Evolutionary conservation across 92 coral and sea anemone species (phyloP), one percentile per base, ranked within the genome.

Genomic region (Parazoanthus swiftii): DNA sequence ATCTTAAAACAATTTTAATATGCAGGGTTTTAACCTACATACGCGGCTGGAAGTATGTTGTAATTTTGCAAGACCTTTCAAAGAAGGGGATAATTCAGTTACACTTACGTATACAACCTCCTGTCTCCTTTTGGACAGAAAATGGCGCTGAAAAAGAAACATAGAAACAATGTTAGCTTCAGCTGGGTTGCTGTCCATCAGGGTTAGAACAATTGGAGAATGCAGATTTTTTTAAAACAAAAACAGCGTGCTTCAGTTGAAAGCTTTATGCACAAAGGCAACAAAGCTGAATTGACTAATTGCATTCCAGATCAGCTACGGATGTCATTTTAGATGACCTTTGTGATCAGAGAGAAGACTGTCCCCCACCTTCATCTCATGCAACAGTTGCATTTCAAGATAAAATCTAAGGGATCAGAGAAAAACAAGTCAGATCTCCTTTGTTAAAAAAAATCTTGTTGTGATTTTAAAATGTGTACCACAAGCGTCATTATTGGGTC

Each of bases 31-130:
- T 46, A 46, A 10, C 51, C 51, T 46, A 46, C 11, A 46, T 3
- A 46, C 8, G 51, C 51, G 51, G 51, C 51, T 46, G 51, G 51
- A 9, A 46, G 11, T 10, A 46, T 70, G 75, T 70, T 70, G 75
- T 70, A 70, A 5, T 18, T 7, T 70, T 70, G 25, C 6, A 70
- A 21, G 10, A 66, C 26, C 35, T 72, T 16, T 4, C 33, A 10
- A 25, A 72, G 76, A n/a, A 71, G 35, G 36, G 48, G 20, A 3
- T 1, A 78, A 48, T 7, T 78, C 33, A 29, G 33, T 29, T 78
- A 25, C 6, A 82, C 86, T 82, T 82, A 82, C 86, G 74, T 38
- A 76, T 76, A 20, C 86, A 82, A 16, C 29, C 10, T 82, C 10
- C 76, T 8, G 76, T 39, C 58, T 20, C 29, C 74, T 82, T 82